phyloP scores from a whole-genome alignment of 2,797 vertebrate species.

The Chelmon rostratus region DNA sequence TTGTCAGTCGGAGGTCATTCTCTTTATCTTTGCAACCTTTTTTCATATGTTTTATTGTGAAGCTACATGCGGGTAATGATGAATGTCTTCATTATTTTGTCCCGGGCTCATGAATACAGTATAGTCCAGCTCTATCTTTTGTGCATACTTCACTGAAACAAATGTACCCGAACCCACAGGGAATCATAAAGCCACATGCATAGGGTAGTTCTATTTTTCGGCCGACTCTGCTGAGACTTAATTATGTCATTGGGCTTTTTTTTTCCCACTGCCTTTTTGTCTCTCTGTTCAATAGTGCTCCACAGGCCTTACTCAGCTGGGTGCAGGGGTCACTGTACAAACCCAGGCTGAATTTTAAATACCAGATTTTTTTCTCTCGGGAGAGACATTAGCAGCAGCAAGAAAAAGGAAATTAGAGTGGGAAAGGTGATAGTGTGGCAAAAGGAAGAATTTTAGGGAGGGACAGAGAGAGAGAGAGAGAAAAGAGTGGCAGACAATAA shows the following conservation, averaged over 20 bases:
- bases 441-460: constrained; percentile 19
- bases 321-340: constrained; percentile 38
- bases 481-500: constrained; percentile 17
- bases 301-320: constrained; percentile 34
- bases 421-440: constrained; percentile 19
- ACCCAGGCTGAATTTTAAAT: constrained; percentile 57
- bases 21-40: constrained; percentile 62
- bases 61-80: constrained; percentile 53
- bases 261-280: constrained; percentile 22
- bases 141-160: constrained; percentile 44
- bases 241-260: constrained; percentile 45
- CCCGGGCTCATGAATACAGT: constrained; percentile 40
- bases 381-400: constrained; percentile 20
- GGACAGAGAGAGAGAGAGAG: not conserved
- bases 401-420: constrained; percentile 1
- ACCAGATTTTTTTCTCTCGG: constrained; percentile 35
- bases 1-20: constrained; percentile 69
- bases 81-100: constrained; percentile 77
- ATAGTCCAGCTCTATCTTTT: constrained; percentile 47
- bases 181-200: constrained; percentile 40
- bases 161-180: constrained; percentile 36
- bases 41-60: constrained; percentile 61
- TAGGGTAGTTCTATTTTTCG: constrained; percentile 32
- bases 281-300: constrained; percentile 19
- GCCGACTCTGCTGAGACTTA: constrained; percentile 37